Percentiles rank a stretch among this genome's conserved stretches.
Conservation (phyloP, 2,797 vertebrate species). For the Leuciscus waleckii region DNA sequence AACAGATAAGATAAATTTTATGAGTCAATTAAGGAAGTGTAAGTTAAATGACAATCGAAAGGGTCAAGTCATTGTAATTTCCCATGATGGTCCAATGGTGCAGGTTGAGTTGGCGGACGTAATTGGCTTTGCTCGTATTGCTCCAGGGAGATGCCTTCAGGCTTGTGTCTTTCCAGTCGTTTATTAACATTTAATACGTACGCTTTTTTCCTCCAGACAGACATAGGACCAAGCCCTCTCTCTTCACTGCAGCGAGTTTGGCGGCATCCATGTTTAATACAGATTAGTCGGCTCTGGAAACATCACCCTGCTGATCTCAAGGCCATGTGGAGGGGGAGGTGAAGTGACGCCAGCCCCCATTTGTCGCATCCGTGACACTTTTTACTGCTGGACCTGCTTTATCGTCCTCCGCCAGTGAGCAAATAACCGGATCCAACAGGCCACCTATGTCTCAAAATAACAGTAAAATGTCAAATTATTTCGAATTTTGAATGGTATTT, state of each 20-base stretch:
- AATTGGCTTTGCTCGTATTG: slow-evolving; percentile 47
- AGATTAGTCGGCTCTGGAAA: slow-evolving; percentile 47
- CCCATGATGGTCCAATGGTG: slow-evolving; percentile 42
- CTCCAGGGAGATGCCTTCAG: slow-evolving; percentile 50
- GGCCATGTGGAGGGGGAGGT: slow-evolving; percentile 38
- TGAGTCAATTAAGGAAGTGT: slow-evolving; percentile 55
- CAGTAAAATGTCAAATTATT: background rate
- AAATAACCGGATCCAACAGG: background rate
- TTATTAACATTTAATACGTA: slow-evolving; percentile 59
- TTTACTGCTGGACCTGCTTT: slow-evolving; percentile 29
- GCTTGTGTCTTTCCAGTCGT: slow-evolving; percentile 39
- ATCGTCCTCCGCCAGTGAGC: background rate
- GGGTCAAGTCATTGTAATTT: slow-evolving; percentile 56
- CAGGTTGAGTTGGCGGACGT: slow-evolving; percentile 44
- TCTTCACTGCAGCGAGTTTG: slow-evolving; percentile 28
- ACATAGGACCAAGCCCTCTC: background rate
- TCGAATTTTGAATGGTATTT: background rate
- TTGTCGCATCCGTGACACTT: slow-evolving; percentile 30
- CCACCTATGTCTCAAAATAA: background rate
- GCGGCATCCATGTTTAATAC: slow-evolving; percentile 53
- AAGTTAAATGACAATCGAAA: slow-evolving; percentile 59
- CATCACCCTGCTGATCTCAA: slow-evolving; percentile 43
- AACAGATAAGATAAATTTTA: slow-evolving; percentile 57
- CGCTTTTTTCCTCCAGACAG: slow-evolving; percentile 28
- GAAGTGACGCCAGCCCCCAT: slow-evolving; percentile 25